Evolutionary conservation across 1,140 invertebrate species (phyloP).

Genomic region (Chrysopa pallens): DNA sequence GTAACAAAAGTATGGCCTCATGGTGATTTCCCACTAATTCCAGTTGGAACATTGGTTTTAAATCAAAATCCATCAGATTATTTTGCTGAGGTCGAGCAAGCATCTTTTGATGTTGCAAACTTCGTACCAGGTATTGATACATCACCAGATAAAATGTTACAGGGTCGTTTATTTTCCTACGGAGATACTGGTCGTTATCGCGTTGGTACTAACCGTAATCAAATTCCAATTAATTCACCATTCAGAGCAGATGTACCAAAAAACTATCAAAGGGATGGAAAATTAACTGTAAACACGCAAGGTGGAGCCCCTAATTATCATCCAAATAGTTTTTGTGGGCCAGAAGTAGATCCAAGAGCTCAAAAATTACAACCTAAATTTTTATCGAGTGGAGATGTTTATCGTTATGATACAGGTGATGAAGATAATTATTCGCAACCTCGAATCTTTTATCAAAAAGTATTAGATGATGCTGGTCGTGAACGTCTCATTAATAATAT

Average conservation of each 20-base stretch:
- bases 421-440: constrained; percentile 85
- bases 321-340: constrained; percentile 87
- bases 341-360: constrained; percentile 35
- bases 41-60: constrained; percentile 78
- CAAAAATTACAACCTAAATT: constrained; percentile 31
- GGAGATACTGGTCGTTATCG: constrained; percentile 78
- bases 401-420: constrained; percentile 59
- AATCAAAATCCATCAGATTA: constrained; percentile 84
- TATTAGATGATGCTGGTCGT: constrained; percentile 52
- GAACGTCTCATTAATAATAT: constrained; percentile 64
- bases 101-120: constrained; percentile 84
- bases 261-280: constrained; percentile 46
- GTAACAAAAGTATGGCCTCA: constrained; percentile 91
- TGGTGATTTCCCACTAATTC: constrained; percentile 73
- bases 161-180: constrained; percentile 88
- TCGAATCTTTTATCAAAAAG: constrained; percentile 59
- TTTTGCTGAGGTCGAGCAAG: constrained; percentile 88
- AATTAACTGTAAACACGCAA: constrained; percentile 45
- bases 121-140: constrained; percentile 82
- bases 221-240: constrained; percentile 92
- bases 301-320: constrained; percentile 82
- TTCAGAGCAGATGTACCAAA: constrained; percentile 25
- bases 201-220: constrained; percentile 80
- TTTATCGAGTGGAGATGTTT: constrained; percentile 34
- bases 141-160: constrained; percentile 89